These are phyloP conservation scores for Metallyticus violacea DNA, from an alignment of 2,888 invertebrate species.

Conservation along the genomic window DNA sequence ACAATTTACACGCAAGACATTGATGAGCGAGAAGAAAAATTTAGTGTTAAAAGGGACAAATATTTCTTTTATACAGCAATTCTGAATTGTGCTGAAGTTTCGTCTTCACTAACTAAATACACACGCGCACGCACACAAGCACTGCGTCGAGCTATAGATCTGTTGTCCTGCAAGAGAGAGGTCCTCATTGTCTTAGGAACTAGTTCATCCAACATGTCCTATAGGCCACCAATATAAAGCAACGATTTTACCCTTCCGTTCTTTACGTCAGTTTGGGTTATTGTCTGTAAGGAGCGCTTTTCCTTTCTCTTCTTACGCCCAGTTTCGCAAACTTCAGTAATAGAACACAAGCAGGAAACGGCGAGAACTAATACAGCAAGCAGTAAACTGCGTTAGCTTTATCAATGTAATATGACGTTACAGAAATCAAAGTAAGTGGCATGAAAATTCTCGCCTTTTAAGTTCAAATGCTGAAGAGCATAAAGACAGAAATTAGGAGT, in stretches of 20 bases:
- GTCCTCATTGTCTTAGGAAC: neutral
- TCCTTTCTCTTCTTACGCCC: no score
- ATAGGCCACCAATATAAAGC: neutral
- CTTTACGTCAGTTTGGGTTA: no score
- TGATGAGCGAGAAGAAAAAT: neutral
- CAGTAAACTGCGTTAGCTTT: no score
- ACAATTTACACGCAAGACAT: slow-evolving; percentile 4
- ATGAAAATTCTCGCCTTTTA: no score
- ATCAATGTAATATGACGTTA: no score
- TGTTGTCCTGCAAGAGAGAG: neutral
- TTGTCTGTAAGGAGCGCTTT: no score
- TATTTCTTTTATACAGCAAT: neutral
- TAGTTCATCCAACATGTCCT: neutral
- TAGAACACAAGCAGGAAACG: no score
- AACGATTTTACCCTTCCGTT: neutral
- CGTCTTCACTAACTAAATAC: neutral
- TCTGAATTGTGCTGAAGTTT: neutral
- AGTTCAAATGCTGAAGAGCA: no score
- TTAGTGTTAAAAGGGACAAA: neutral
- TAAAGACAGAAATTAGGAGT: no score
- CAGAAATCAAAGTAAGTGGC: no score
- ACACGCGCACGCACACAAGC: neutral
- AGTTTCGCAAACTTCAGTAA: no score
- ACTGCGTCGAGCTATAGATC: neutral
- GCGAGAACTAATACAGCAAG: no score